Evolutionary conservation across 2,113 vertebrate species (phyloP), one percentile per base, ranked within the genome.

Genomic region (Terrapene triunguis): DNA sequence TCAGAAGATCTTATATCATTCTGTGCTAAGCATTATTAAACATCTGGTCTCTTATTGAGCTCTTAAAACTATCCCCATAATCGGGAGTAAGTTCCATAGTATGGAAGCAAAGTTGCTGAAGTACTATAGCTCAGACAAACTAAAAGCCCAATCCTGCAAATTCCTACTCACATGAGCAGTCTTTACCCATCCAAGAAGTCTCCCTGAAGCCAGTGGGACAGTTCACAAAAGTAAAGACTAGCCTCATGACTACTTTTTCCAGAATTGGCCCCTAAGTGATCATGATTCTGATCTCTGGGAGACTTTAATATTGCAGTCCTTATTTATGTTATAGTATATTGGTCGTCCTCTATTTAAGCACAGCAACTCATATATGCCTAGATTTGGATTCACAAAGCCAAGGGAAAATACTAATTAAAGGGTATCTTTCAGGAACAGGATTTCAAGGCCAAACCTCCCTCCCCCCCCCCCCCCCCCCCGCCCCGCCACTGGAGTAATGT

Each of bases 61-160:
- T 69, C 48, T 55, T 80, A 81, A 62, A 93, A 13, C 8, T 38
- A 44, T 76, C 19, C 24, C 72, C 42, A 47, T 78, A 47, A 47
- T 27, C 3, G 12, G 57, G 48, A 12, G 2, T 35, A 32, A 2
- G 4, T 38, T 19, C 17, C 32, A 1, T 17, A 25, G 17, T 38
- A 24, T 22, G 14, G 38, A 21, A 74, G 5, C 48, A n/a, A 50
- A 2, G 21, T 82, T 80, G 84, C 38, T 50, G 0, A 5, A 83
- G 59, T 22, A 6, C 7, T 42, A 84, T 7, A 48, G 1, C 9
- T 54, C 11, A 0, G 16, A 29, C 9, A 44, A 6, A 0, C 21
- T 53, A n/a, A 47, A 32, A 12, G 25, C 13, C 81, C 0, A 0
- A 3, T 84, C 17, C 57, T 82, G 32, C 12, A 57, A 90, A 57